Evolutionary conservation across 2,888 invertebrate species (phyloP).

Genomic region (Aleiodes alternator): DNA sequence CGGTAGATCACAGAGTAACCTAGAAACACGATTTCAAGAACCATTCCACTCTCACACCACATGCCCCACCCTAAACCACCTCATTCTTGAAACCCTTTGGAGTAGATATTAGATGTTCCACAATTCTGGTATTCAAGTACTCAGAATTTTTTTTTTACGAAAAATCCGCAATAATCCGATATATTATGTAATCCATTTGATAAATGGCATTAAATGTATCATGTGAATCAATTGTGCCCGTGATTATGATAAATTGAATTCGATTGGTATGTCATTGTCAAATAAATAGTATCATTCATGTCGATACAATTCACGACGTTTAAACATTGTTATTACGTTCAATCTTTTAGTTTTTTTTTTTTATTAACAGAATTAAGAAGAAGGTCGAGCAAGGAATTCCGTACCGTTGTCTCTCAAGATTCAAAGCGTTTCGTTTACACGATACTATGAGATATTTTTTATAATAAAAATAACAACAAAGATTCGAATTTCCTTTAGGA

Average conservation of each 20-base stretch:
- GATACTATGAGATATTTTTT: background rate
- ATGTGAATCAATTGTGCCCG: background rate
- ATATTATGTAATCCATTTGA: conserved; percentile 29
- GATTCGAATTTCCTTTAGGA: conserved; percentile 9
- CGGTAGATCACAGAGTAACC: conserved; percentile 40
- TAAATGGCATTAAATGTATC: background rate
- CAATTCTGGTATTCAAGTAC: conserved; percentile 36
- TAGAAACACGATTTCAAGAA: conserved; percentile 39
- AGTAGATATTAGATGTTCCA: conserved; percentile 44
- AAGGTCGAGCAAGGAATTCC: no score
- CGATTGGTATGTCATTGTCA: background rate
- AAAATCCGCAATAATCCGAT: conserved; percentile 18
- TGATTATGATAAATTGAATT: background rate
- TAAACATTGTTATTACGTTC: background rate
- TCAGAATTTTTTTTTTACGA: conserved; percentile 1
- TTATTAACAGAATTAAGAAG: no score
- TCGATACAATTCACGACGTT: conserved; percentile 9
- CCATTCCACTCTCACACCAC: conserved; percentile 1
- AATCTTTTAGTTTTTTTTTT: no score
- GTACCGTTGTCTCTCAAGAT: background rate
- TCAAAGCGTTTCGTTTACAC: background rate
- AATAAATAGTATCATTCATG: no score
- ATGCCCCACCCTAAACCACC: background rate
- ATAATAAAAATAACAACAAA: conserved; percentile 9
- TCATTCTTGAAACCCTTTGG: conserved; percentile 14